Evolutionary conservation across 2,888 invertebrate genomes (phyloP), one percentile per base, ranked within the genome.

Genomic region (Agonum fuliginosum): DNA sequence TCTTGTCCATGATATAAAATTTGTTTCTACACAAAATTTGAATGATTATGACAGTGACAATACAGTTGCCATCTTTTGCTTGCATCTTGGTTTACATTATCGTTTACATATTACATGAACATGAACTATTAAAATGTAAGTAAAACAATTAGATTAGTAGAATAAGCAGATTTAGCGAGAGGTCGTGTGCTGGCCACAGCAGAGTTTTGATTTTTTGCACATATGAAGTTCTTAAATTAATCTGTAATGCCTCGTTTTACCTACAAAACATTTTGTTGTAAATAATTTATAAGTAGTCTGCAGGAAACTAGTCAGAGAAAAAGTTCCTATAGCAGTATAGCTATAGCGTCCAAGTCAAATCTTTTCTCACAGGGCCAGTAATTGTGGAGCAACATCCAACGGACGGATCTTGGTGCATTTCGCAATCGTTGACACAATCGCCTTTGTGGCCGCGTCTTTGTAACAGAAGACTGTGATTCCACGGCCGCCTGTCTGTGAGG

Each of bases 381-480:
- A 12, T 27, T 58, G 37, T 37, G 8, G 37, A 30, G 17, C 12
- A 14, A 17, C 46, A 46, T 46, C 46, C 17, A 46, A 6, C 46
- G 6, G 5, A 4, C 27, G 12, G 12, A 54, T 54, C 27, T 10
- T n/a, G 34, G 65, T 65, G 65, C 65, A 65, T 65, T 34, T 65
- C 19, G 37, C 65, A 65, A 65, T 65, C 71, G 71, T 71, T 48
- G 51, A 34, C 51, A 71, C 71, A 71, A 71, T 71, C 71, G 71
- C 48, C 70, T 71, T 71, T 71, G 71, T 51, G 51, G 71, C 27
- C 17, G 69, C 71, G 24, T 54, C 43, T 71, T 71, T 71, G 71
- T 71, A 71, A 34, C 71, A 71, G 41, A 19, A 58, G 6, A 65
- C 65, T 8, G 10, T 46, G 46, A 27, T n/a, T 54, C 54, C 6